Percentiles rank a stretch among this genome's conserved stretches.
phyloP scores from a whole-genome alignment of 2,888 invertebrate genomes.

The Selenia dentaria region DNA sequence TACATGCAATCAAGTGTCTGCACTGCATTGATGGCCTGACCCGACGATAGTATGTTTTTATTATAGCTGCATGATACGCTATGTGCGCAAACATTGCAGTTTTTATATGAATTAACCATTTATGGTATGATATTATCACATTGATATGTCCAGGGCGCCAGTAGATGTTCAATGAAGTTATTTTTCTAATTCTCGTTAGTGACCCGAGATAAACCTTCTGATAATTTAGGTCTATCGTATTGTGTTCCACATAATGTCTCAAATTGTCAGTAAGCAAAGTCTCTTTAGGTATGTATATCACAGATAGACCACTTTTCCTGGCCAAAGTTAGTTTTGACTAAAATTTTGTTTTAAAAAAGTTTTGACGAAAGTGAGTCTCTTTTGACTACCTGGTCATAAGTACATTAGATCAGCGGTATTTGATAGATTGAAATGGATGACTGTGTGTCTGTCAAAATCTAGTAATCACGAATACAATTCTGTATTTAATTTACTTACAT shows the following conservation, averaged over 20 bases:
- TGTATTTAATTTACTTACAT: too few species aligned
- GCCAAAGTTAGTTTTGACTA: too few species aligned
- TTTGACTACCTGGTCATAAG: too few species aligned
- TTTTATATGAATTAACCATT: slow-evolving; percentile 15
- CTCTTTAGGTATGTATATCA: slow-evolving; percentile 33
- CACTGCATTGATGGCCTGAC: slow-evolving; percentile 4
- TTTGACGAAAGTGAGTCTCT: too few species aligned
- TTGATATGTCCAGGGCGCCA: slow-evolving; percentile 65
- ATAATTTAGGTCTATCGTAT: slow-evolving; percentile 34
- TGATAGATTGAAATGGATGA: too few species aligned
- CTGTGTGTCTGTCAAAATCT: too few species aligned
- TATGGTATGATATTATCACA: slow-evolving; percentile 8
- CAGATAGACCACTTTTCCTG: too few species aligned
- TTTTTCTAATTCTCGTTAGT: slow-evolving; percentile 69
- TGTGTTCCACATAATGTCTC: slow-evolving; percentile 54
- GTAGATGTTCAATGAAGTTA: slow-evolving; percentile 45
- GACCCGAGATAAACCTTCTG: slow-evolving; percentile 73
- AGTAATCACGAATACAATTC: too few species aligned
- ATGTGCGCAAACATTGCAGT: slow-evolving; percentile 9
- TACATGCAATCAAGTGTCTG: slow-evolving; percentile 4
- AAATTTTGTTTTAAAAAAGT: too few species aligned
- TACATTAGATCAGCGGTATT: too few species aligned
- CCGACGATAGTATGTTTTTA: slow-evolving; percentile 1
- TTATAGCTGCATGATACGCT: not conserved
- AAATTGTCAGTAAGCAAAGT: slow-evolving; percentile 53